These are phyloP conservation scores for Lagopus muta DNA, from an alignment of 2,113 vertebrate species.

Conservation along the genomic window DNA sequence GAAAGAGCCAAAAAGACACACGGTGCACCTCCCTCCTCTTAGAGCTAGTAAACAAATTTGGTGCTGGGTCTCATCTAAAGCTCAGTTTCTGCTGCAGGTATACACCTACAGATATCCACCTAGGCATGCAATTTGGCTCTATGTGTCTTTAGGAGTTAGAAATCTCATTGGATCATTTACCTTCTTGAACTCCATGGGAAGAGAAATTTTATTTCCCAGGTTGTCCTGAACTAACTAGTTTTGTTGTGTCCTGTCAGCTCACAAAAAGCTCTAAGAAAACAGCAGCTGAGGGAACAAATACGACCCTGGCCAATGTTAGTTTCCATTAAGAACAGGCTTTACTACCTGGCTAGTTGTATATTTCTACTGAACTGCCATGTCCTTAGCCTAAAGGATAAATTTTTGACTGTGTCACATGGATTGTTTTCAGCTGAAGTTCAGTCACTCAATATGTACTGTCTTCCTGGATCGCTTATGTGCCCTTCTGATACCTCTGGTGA, in stretches of 20 bases:
- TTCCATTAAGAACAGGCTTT: neutral
- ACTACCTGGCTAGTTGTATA: neutral
- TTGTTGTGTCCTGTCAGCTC: neutral
- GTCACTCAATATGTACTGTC: neutral
- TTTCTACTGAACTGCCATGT: neutral
- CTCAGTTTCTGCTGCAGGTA: neutral
- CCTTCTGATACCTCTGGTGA: neutral
- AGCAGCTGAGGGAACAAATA: neutral
- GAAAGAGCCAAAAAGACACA: neutral
- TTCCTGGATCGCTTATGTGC: neutral
- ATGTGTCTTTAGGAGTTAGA: neutral
- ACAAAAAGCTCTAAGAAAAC: neutral
- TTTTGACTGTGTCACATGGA: neutral
- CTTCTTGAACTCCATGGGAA: neutral
- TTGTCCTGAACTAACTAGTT: neutral
- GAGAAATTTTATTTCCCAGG: neutral
- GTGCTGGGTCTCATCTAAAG: neutral
- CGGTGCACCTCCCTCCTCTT: neutral
- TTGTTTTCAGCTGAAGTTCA: neutral
- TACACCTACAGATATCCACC: neutral
- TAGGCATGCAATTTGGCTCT: neutral
- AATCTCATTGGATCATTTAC: neutral
- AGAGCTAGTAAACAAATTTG: neutral
- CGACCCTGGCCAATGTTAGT: neutral
- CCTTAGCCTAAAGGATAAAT: neutral